phyloP scores from a whole-genome alignment of 2,888 invertebrate genomes.

The Chymomyza amoena region DNA sequence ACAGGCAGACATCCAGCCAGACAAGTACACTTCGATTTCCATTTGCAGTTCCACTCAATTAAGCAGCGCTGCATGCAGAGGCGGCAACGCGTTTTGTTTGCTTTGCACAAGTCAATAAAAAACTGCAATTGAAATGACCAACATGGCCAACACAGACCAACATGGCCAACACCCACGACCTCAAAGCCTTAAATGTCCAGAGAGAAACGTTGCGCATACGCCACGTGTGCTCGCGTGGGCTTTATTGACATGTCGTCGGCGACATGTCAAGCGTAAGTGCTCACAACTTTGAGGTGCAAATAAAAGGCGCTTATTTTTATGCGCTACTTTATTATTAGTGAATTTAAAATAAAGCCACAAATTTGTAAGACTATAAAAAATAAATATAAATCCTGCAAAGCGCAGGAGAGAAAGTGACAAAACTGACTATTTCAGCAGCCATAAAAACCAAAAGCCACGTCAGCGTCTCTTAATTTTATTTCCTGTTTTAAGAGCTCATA shows the following conservation, averaged over 20 bases:
- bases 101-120: slow-evolving; percentile 7
- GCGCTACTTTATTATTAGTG: not conserved
- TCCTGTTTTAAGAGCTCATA: slow-evolving; percentile 56
- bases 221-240: slow-evolving; percentile 4
- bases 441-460: slow-evolving; percentile 51
- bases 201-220: not conserved
- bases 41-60: slow-evolving; percentile 46
- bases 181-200: not conserved
- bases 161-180: slow-evolving; percentile 7
- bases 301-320: not conserved
- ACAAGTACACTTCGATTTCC: slow-evolving; percentile 13
- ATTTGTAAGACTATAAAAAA: slow-evolving; percentile 31
- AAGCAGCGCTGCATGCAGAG: slow-evolving; percentile 26
- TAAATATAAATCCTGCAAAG: slow-evolving; percentile 29
- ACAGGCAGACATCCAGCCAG: not conserved
- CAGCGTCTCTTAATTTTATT: slow-evolving; percentile 65
- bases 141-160: not conserved
- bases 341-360: slow-evolving; percentile 47
- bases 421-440: not conserved
- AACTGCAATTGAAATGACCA: slow-evolving; percentile 14
- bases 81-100: not conserved
- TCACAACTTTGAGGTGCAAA: not conserved
- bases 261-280: not conserved
- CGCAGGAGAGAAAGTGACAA: slow-evolving; percentile 41
- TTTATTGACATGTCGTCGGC: not conserved